Base-by-base conservation (phyloP, 2,888 invertebrate genomes). In the Catocala nupta region DNA sequence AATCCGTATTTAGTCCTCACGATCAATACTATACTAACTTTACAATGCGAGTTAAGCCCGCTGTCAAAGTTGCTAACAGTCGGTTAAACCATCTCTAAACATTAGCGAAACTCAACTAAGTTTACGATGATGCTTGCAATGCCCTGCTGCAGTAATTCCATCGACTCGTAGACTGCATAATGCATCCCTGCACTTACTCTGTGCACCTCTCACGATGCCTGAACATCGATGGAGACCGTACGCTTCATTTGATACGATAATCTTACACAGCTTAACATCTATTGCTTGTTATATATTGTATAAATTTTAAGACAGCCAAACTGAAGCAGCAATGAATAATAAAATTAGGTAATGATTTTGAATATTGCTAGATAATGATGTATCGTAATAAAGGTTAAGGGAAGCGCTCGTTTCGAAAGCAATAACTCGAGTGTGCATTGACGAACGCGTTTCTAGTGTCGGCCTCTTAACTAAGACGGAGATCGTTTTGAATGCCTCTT, bases 361-460 rank as follows among this genome's bases (percentile, higher is more conserved):
- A 42, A 0, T 6, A 43, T 55, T 6, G 44, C 5, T 0, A 0
- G 12, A 45, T 50, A 66, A 54, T 42, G 51, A 33, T 54, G 54
- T 59, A 13, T 42, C 39, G 8, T 65, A 68, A 81, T 87, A 71
- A n/a, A 48, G 71, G 82, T 72, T 57, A 72, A 80, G 78, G 83
- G 85, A 84, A 82, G 83, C 81, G 84, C 83, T 87, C 86, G 87
- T 88, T 89, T 82, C 84, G 80, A 88, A 87, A 89, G 89, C 85
- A 86, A 86, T 88, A 89, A 86, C 90, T 89, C 81, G 84, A 91
- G 90, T 88, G 88, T 86, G 86, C 90, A 89, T 88, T 90, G 92
- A 90, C 88, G 90, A 87, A 88, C 88, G 90, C 88, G 85, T 82
- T 87, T 86, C 82, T 78, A 90, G 90, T 87, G 88, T 84, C 86